Evolutionary conservation across 2,113 vertebrate genomes (phyloP), one percentile per base, ranked within the genome.

Genomic region (Pontoporia blainvillei): DNA sequence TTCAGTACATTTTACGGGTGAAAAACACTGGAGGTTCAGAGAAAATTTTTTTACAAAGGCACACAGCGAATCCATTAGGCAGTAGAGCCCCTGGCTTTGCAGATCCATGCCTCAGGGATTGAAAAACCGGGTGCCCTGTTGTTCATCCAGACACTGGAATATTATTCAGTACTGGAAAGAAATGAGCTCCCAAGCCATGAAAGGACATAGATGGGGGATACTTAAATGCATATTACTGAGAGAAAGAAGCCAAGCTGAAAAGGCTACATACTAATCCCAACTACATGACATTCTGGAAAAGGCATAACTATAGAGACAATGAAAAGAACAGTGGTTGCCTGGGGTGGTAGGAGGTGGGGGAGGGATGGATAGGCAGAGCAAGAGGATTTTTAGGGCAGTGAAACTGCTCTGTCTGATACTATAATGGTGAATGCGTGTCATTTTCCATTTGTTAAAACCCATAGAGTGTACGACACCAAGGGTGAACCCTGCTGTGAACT

Each of bases 371-470:
- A 46, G n/a, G 49, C 12, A 6, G 34, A 41, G 7, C 62, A 6
- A 13, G 64, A 36, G 67, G 69, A 15, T 39, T 29, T 91, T 76
- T 2, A 59, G 78, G 66, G 71, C 46, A 49, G 2, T 12, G 69
- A 49, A 39, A 44, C 69, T 10, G 1, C 29, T 61, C 5, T 11
- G 36, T 4, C 1, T 39, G 83, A 36, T 7, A 10, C 87, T 54
- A 0, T 36, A 0, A 4, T 36, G 64, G 41, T 5, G 15, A 36
- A 27, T 44, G 15, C 15, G 1, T 49, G 46, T 14, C 44, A 4
- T 44, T 17, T 3, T 13, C 18, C 49, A 3, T 73, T 46, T 54
- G 57, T 46, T 76, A 72, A 81, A 17, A 57, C 44, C 31, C 25
- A 2, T 10, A 5, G 62, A 27, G 39, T 1, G 39, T n/a, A 6